Conservation (phyloP, 2,797 vertebrate genomes). For the Poeciliopsis infans region DNA sequence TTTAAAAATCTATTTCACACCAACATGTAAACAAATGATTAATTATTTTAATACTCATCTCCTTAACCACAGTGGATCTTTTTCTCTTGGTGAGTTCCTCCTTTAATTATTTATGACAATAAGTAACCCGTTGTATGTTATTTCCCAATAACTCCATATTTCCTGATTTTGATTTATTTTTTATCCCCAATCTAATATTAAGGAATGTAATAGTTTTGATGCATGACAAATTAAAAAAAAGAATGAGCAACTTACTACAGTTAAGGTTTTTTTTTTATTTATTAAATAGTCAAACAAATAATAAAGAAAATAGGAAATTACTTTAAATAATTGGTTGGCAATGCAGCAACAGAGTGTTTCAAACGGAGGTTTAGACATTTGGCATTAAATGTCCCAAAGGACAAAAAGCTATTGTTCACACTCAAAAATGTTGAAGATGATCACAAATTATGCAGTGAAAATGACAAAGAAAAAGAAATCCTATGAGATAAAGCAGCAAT, state of each 20-base stretch:
- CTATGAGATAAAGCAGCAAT: neutral
- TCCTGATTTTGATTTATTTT: neutral
- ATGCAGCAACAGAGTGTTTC: neutral
- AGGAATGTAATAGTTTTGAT: neutral
- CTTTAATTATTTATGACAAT: neutral
- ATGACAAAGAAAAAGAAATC: constrained; percentile 4
- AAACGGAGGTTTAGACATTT: neutral
- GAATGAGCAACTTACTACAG: neutral
- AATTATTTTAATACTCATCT: neutral
- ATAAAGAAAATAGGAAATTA: neutral
- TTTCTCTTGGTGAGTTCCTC: neutral
- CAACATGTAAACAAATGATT: neutral
- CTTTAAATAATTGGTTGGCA: neutral
- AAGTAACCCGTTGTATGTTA: neutral
- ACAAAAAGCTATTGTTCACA: neutral
- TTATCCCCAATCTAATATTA: neutral
- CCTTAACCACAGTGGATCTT: neutral
- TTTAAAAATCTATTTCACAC: neutral
- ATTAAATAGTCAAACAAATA: neutral
- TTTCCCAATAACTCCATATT: neutral
- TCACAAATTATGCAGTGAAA: constrained; percentile 11
- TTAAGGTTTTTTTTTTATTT: neutral
- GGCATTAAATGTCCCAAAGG: neutral
- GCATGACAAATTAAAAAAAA: neutral
- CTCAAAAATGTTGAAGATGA: neutral